Evolutionary conservation across 2,113 vertebrate species (phyloP), one percentile per base, ranked within the genome.

Genomic region (Calyptommatus sinebrachiatus): DNA sequence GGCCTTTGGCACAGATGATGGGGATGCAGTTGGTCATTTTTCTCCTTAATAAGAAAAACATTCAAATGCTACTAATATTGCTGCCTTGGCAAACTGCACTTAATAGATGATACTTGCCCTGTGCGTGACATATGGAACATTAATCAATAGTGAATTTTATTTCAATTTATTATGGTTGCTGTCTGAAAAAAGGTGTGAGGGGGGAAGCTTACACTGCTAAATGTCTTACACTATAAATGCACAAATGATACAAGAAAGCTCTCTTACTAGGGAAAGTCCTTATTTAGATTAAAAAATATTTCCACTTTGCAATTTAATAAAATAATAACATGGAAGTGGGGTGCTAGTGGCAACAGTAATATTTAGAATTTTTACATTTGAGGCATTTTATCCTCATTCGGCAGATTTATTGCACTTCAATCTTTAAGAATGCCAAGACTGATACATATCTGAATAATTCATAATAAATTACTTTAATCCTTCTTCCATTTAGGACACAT

Each of bases 41-140:
- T 96, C 91, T 94, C 91, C 91, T 94, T 96, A 95, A 96, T 95
- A 95, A 95, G 94, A 95, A 96, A 95, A 96, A 96, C 94, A 95
- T 96, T 94, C 92, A 94, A 95, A 96, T 94, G 91, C 91, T 95
- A 92, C 93, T 92, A 95, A 95, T 95, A 94, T 93, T 95, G 94
- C 93, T 96, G 93, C 92, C 93, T 93, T 94, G 91, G 95, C 94
- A 95, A 94, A 94, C 91, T 92, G 90, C 92, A 89, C 85, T 92
- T 94, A 93, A 95, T 94, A 94, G 92, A 96, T 95, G 94, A 91
- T 89, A 91, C 92, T 93, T 94, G 93, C 91, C 93, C 93, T 85
- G 82, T 87, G 92, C 90, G 90, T 93, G 94, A 95, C 95, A 94
- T 79, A 76, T 53, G 83, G 69, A 92, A 90, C 91, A 95, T 95